phyloP scores from a whole-genome alignment of 2,888 invertebrate genomes.

The Gnatocerus cornutus region DNA sequence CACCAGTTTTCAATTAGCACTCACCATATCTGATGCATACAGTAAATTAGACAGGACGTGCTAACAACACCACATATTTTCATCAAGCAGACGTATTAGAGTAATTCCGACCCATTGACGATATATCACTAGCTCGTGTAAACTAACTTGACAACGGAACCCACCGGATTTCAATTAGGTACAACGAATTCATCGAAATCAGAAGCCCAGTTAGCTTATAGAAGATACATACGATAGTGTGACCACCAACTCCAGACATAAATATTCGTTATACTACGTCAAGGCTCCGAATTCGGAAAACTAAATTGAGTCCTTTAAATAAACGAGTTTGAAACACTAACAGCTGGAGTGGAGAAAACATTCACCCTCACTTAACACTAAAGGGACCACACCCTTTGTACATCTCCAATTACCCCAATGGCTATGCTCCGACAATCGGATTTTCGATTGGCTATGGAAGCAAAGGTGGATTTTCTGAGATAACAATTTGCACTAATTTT shows the following conservation, averaged over 20 bases:
- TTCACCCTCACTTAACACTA: slow-evolving; percentile 22
- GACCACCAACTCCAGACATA: slow-evolving; percentile 7
- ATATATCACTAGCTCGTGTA: slow-evolving; percentile 52
- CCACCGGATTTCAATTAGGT: slow-evolving; percentile 64
- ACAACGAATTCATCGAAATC: slow-evolving; percentile 64
- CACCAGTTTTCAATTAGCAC: slow-evolving; percentile 25
- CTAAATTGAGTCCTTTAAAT: slow-evolving; percentile 30
- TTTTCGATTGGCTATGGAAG: background rate
- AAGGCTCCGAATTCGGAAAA: slow-evolving; percentile 13
- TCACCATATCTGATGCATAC: slow-evolving; percentile 29
- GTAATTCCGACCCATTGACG: slow-evolving; percentile 46
- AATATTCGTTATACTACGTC: slow-evolving; percentile 24
- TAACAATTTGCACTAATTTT: background rate
- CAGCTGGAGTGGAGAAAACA: slow-evolving; percentile 15
- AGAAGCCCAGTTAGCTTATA: slow-evolving; percentile 55
- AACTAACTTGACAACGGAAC: slow-evolving; percentile 51
- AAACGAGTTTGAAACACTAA: slow-evolving; percentile 31
- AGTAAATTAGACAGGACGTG: slow-evolving; percentile 33
- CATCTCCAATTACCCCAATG: slow-evolving; percentile 11
- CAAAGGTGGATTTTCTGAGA: background rate
- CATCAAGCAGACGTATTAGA: slow-evolving; percentile 46
- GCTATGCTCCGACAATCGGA: slow-evolving; percentile 6
- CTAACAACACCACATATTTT: slow-evolving; percentile 49
- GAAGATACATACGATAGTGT: background rate
- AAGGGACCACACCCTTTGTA: slow-evolving; percentile 23